Evolutionary conservation across 2,113 vertebrate genomes (phyloP), one percentile per base, ranked within the genome.

Genomic region (Ailurus styani): DNA sequence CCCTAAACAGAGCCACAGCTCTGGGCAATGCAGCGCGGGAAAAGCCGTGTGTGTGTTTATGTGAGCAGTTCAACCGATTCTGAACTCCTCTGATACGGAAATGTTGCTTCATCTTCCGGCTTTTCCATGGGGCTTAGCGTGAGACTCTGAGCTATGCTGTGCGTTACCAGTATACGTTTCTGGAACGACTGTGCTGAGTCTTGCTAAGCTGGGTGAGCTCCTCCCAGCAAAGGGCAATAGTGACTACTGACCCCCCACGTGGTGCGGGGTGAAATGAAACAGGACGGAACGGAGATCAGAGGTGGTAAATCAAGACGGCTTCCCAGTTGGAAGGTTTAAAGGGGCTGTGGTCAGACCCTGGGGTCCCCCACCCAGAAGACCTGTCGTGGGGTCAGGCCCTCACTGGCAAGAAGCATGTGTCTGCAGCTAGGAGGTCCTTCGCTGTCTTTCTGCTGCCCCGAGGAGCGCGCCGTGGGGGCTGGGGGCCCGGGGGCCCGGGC

Each of bases 391-490:
- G 9, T 23, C 4, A 78, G 57, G 9, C 1, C 73, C 75, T 47
- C 42, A 18, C 62, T 64, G 62, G 29, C 12, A 5, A 17, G 31
- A 17, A 54, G 14, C 31, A 2, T 17, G 7, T 11, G 42, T 27
- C 45, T 2, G 3, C 7, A n/a, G 23, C 45, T 2, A 1, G 25
- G 25, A 23, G 6, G 12, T 40, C 52, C 15, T 5, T 37, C 7
- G 5, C 5, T 1, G 7, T 14, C 18, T 23, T 0, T 40, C 34
- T 25, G 14, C 54, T 52, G 64, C 34, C 25, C 25, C 17, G 0
- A 31, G 52, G 45, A 37, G 25, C 2, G 0, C 0, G 8, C 34
- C 1, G 0, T 4, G 1, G 9, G 14, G 7, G 9, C 13, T 15
- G 27, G 52, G 25, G 5, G 10, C 13, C 1, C 9, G 10, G 4